Evolutionary conservation across 1,140 invertebrate genomes (phyloP).

Genomic region (Trichonephila inaurata): DNA sequence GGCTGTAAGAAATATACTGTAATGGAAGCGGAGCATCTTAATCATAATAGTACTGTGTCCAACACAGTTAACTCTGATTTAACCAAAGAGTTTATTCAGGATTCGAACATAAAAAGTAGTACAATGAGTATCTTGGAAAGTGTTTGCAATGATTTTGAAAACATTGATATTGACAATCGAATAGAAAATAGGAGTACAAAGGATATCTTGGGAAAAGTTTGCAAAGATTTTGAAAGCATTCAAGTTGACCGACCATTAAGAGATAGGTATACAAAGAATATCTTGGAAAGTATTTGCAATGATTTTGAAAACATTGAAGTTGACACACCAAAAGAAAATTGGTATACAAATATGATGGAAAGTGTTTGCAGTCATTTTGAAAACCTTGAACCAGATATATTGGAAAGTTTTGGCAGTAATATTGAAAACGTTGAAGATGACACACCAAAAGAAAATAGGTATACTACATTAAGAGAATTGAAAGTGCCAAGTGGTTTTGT

Average conservation of each 20-base stretch:
- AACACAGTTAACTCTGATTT: not conserved
- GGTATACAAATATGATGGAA: too few species aligned
- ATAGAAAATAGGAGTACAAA: not conserved
- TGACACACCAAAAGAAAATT: too few species aligned
- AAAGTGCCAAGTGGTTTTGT: not conserved
- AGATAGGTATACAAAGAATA: too few species aligned
- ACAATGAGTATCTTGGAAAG: not conserved
- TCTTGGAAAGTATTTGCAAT: too few species aligned
- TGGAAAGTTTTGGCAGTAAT: not conserved
- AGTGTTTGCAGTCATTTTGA: too few species aligned
- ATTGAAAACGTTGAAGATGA: not conserved
- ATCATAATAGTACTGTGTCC: not conserved
- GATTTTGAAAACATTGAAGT: too few species aligned
- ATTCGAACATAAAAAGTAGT: not conserved
- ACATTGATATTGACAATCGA: not conserved
- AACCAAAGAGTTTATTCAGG: not conserved
- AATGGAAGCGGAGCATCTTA: not conserved
- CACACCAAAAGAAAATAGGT: not conserved
- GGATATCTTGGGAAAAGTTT: not conserved
- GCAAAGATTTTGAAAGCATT: constrained; percentile 10
- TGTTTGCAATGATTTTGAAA: constrained; percentile 24
- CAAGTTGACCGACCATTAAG: not conserved
- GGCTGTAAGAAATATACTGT: not conserved
- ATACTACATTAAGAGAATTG: not conserved
- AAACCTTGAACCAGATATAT: too few species aligned